These are phyloP conservation scores for Copidosoma aretas DNA, from an alignment of 2,888 invertebrate genomes.

Conservation along the genomic window DNA sequence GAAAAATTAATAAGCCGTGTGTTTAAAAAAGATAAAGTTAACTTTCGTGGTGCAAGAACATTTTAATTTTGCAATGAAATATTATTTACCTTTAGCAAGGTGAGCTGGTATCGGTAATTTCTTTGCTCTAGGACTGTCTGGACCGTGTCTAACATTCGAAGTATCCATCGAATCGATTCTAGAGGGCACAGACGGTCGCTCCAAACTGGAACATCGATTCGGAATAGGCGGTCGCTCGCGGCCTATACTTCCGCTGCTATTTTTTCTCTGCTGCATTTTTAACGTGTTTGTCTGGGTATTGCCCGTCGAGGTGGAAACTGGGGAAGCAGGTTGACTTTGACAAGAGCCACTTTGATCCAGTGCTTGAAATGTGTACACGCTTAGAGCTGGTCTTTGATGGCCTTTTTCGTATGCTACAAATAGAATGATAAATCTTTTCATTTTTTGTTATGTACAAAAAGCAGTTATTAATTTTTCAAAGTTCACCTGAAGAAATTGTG, in stretches of 20 bases:
- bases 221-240: constrained; percentile 57
- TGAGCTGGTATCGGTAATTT: constrained; percentile 72
- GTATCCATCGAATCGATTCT: constrained; percentile 51
- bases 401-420: constrained; percentile 81
- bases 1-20: constrained; percentile 8
- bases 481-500: constrained; percentile 83
- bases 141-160: constrained; percentile 15
- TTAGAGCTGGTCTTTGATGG: constrained; percentile 83
- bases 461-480: background rate
- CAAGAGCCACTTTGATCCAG: constrained; percentile 66
- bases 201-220: constrained; percentile 78
- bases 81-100: constrained; percentile 69
- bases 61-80: background rate
- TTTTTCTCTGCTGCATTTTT: constrained; percentile 57
- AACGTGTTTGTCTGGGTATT: constrained; percentile 53
- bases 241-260: constrained; percentile 50
- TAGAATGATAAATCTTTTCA: background rate
- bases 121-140: constrained; percentile 49
- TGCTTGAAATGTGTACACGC: constrained; percentile 87
- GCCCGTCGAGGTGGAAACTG: constrained; percentile 57
- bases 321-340: constrained; percentile 64
- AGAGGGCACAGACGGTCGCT: constrained; percentile 75
- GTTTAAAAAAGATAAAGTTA: background rate
- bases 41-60: background rate
- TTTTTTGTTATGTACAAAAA: background rate